These are phyloP conservation scores for Denticeps clupeoides DNA, from an alignment of 2,797 vertebrate species.

Conservation along the genomic window DNA sequence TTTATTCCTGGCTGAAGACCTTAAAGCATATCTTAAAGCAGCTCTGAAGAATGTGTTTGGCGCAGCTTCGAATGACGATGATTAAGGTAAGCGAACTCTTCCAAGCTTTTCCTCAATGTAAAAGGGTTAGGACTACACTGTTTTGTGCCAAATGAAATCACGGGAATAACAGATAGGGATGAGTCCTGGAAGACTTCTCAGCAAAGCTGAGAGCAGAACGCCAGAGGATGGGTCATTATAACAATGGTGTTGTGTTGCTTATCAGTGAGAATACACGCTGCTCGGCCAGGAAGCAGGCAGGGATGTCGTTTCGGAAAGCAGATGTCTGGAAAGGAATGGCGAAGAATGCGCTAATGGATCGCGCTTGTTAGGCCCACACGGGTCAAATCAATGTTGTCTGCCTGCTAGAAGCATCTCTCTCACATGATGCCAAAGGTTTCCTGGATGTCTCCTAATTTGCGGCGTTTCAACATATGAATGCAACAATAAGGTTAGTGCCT, in stretches of 20 bases:
- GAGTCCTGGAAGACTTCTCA: neutral
- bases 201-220: neutral
- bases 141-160: neutral
- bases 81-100: no score
- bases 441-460: constrained; percentile 54
- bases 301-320: constrained; percentile 55
- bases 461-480: constrained; percentile 22
- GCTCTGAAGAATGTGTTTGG: no score
- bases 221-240: constrained; percentile 46
- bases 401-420: constrained; percentile 46
- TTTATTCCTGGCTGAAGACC: no score
- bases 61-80: no score
- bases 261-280: constrained; percentile 31
- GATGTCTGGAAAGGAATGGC: constrained; percentile 41
- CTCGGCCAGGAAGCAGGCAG: constrained; percentile 40
- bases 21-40: no score
- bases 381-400: constrained; percentile 61
- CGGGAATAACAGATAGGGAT: neutral
- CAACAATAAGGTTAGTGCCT: constrained; percentile 9
- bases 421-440: constrained; percentile 56
- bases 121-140: no score
- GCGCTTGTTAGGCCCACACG: constrained; percentile 53
- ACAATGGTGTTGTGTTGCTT: constrained; percentile 25
- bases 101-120: no score
- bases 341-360: constrained; percentile 54